Evolutionary conservation across 2,888 invertebrate species (phyloP).

Genomic region (Cheilosia scutellata): DNA sequence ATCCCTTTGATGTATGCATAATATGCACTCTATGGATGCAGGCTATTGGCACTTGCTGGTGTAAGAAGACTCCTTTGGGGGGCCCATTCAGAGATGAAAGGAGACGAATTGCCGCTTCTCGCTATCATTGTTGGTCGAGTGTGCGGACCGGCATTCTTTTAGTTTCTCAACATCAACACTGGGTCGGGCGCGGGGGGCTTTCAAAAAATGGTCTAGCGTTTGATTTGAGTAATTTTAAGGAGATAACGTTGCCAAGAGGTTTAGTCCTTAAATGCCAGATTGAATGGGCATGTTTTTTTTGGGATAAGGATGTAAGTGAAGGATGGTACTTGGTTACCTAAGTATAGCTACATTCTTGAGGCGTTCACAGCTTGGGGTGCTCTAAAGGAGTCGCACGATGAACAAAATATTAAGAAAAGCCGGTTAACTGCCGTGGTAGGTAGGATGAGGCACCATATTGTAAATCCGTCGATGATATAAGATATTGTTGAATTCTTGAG

Average conservation of each 20-base stretch:
- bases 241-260: conserved; percentile 30
- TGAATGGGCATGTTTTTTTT: conserved; percentile 38
- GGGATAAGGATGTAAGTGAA: conserved; percentile 29
- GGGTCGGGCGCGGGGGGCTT: too few species aligned
- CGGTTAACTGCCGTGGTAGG: too few species aligned
- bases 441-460: too few species aligned
- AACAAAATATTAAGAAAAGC: too few species aligned
- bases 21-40: conserved; percentile 22
- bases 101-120: conserved; percentile 40
- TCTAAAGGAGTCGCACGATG: too few species aligned
- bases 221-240: conserved; percentile 31
- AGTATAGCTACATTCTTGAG: too few species aligned
- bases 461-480: too few species aligned
- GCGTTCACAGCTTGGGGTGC: too few species aligned
- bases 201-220: neutral
- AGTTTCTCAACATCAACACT: conserved; percentile 22
- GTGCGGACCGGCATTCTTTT: conserved; percentile 48
- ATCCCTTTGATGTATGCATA: conserved; percentile 66
- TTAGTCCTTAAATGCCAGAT: conserved; percentile 42
- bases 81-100: conserved; percentile 51
- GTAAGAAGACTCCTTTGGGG: conserved; percentile 56
- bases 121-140: conserved; percentile 49
- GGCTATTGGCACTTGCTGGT: conserved; percentile 69
- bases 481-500: too few species aligned
- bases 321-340: conserved; percentile 7